Evolutionary conservation across 2,888 invertebrate genomes (phyloP), one percentile per base, ranked within the genome.

Genomic region (Dryomyza anilis): DNA sequence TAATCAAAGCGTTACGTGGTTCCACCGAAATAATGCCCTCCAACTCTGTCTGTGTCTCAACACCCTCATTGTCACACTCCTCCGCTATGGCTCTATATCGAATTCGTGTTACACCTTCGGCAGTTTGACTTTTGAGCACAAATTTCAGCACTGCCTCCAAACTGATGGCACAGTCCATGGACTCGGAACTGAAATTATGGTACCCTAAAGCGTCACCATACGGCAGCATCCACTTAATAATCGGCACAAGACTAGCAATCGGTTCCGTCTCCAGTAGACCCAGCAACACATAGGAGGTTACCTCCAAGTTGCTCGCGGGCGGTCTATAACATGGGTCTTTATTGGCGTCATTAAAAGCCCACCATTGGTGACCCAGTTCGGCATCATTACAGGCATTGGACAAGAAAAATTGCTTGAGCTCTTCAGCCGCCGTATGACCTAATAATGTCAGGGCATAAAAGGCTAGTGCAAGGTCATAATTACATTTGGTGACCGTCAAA

Each of bases 261-360:
- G 60, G 36, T 23, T 60, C 60, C 8, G 60, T 60, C 50, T 60
- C 48, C 12, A 60, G 19, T 5, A 61, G 25, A n/a, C 61, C 61
- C 23, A 61, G 29, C 25, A 61, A 16, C 1, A 61, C 27, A 27
- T 39, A 39, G 3, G 61, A 52, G 16, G 53, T 61, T 1, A 61
- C 52, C 8, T 61, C 61, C 16, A 52, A 10, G n/a, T 52, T 14
- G 30, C 39, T 53, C n/a, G 46, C 33, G 1, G 52, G 36, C 14
- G 39, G 27, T 53, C 14, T 33, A 12, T 25, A 52, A 2, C 27
- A 5, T 8, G 39, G 21, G 27, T 52, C 43, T n/a, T 14, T 10
- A 8, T 14, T 10, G 19, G 12, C 21, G 6, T 43, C 29, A 19
- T 10, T 16, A 19, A 43, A 61, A n/a, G 27, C 8, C 61, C 61